These are phyloP conservation scores for Stylophora pistillata DNA, from an alignment of 64 coral and sea anemone species.

Conservation along the genomic window DNA sequence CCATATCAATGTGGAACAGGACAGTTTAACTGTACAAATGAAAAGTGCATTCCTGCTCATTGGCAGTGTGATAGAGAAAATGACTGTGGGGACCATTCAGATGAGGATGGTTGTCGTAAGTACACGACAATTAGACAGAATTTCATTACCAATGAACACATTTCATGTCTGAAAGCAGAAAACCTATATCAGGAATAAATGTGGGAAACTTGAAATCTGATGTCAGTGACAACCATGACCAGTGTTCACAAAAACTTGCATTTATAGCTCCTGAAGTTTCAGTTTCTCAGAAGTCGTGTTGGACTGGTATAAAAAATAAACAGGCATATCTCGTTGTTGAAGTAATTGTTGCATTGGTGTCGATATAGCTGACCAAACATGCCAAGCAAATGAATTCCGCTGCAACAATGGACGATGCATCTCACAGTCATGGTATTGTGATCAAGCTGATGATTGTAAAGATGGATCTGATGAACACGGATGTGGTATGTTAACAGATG, in stretches of 20 bases:
- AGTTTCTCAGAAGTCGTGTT: background rate
- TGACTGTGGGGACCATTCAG: slow-evolving; percentile 64
- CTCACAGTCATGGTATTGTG: slow-evolving; percentile 57
- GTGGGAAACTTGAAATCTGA: background rate
- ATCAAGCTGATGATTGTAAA: slow-evolving; percentile 68
- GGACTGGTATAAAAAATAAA: too few relatives aligned
- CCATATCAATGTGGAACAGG: background rate
- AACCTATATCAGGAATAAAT: too few relatives aligned
- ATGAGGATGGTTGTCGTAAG: slow-evolving; percentile 55
- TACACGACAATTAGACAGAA: background rate
- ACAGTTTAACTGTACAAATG: slow-evolving; percentile 38
- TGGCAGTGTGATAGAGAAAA: slow-evolving; percentile 55
- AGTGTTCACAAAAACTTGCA: too few relatives aligned
- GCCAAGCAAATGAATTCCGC: slow-evolving; percentile 29
- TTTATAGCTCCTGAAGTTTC: background rate
- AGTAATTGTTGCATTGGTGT: background rate
- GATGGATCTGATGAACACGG: background rate
- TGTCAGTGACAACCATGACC: background rate
- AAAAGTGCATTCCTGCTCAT: background rate
- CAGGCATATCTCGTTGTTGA: background rate
- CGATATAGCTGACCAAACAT: slow-evolving; percentile 13
- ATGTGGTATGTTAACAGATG: background rate
- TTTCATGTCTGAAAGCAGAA: background rate
- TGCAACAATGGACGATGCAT: slow-evolving; percentile 77
- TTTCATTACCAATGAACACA: too few relatives aligned